phyloP scores from a whole-genome alignment of 2,888 invertebrate genomes.

The Meteorus colon region DNA sequence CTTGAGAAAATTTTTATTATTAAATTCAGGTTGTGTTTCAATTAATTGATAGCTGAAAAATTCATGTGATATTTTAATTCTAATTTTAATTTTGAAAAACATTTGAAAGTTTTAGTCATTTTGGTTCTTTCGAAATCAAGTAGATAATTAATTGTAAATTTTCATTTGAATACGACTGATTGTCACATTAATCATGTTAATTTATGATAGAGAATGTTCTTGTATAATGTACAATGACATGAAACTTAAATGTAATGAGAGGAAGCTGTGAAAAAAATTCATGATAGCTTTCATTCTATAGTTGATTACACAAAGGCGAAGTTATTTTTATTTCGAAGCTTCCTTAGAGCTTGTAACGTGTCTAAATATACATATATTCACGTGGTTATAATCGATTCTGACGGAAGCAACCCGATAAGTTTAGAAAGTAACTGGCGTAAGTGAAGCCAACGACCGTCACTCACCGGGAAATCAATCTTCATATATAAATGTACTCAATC shows the following conservation, averaged over 20 bases:
- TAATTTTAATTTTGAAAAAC: too few relatives aligned
- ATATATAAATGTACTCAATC: background rate
- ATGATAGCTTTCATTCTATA: background rate
- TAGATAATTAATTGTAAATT: too few relatives aligned
- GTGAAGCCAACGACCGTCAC: conserved; percentile 26
- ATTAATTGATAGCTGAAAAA: too few relatives aligned
- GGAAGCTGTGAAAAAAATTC: background rate
- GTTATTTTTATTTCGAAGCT: background rate
- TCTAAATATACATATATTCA: background rate
- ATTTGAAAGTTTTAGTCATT: too few relatives aligned
- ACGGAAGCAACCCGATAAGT: conserved; percentile 26
- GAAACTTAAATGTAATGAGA: background rate
- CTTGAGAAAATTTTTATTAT: too few relatives aligned
- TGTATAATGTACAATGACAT: background rate
- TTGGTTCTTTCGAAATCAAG: too few relatives aligned
- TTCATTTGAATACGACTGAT: too few relatives aligned
- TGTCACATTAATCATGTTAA: conserved; percentile 1
- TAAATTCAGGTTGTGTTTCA: too few relatives aligned
- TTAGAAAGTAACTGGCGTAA: conserved; percentile 26
- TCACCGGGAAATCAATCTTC: conserved; percentile 2
- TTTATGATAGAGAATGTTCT: background rate
- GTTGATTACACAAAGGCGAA: background rate
- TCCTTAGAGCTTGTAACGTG: background rate
- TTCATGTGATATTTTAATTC: too few relatives aligned
- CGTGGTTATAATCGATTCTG: conserved; percentile 9